Evolutionary conservation across 2,113 vertebrate species (phyloP), one percentile per base, ranked within the genome.

Genomic region (Psophia crepitans): DNA sequence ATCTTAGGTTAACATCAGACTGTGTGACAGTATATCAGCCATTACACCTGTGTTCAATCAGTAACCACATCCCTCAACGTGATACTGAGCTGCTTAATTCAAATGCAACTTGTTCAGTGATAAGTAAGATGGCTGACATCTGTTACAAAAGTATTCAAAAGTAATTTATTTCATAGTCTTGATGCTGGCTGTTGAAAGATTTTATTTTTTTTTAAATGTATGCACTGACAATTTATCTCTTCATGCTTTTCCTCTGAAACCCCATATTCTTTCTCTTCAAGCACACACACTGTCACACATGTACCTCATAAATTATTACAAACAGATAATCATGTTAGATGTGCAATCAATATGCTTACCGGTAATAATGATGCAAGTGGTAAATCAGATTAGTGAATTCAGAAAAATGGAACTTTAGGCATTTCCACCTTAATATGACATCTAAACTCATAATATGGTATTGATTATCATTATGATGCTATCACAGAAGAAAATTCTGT

Each of bases 41-140:
- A 96, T 98, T 98, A 98, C 98, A 99, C 99, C 99, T 99, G 98
- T 98, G 98, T 98, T 99, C 98, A 99, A 98, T 98, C 98, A 98
- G 96, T 90, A 96, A 11, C 97, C 97, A 97, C 97, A 98, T 98
- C 96, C 96, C 96, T 98, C 97, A 98, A 84, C 41, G 97, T 75
- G 90, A 96, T 97, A 94, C 96, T 96, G 97, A 98, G 96, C 97
- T 97, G 95, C 64, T 96, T 97, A 97, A 98, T 98, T 98, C 97
- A 98, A 98, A 98, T 96, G 94, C 86, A 93, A 89, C 98, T 98
- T 98, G 97, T 96, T 98, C 97, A 93, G 87, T 91, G 98, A 98
- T 98, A 98, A 99, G 97, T 98, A 99, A 99, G 97, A 99, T 98
- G 98, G 98, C 97, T 97, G 97, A 98, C 98, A 98, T 98, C 96